Evolutionary conservation across 2,797 vertebrate genomes (phyloP).

Genomic region (Falco peregrinus): DNA sequence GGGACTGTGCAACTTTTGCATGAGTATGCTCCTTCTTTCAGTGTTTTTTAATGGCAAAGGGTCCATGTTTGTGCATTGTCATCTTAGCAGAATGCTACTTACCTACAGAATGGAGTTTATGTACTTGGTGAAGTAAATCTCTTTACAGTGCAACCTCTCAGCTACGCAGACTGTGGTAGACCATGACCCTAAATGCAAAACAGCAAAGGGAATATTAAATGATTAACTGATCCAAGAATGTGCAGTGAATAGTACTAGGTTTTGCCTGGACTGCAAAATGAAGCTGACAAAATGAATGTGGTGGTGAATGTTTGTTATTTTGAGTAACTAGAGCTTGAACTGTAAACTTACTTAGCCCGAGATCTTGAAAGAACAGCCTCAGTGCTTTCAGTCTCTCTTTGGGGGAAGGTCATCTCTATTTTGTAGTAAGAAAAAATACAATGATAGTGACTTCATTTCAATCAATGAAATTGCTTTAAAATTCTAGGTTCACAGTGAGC

Average conservation of each 20-base stretch:
- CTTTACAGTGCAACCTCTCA: not conserved
- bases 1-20: not conserved
- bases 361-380: not conserved
- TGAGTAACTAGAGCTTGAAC: not conserved
- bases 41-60: not conserved
- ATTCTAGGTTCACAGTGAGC: not conserved
- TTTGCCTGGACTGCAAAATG: not conserved
- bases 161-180: not conserved
- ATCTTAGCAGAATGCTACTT: not conserved
- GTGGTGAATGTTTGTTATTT: not conserved
- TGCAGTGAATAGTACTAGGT: not conserved
- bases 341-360: not conserved
- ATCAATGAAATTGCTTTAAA: not conserved
- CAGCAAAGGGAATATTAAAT: not conserved
- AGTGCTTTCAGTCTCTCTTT: not conserved
- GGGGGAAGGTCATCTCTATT: not conserved
- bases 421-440: not conserved
- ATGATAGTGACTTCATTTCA: not conserved
- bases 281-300: not conserved
- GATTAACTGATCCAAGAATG: slow-evolving; percentile 34
- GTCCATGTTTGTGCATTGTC: not conserved
- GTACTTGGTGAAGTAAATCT: not conserved
- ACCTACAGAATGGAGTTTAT: not conserved
- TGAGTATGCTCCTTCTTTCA: not conserved
- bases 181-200: not conserved